A percentile compares a stretch with the other conserved stretches of the same genome.
phyloP scores from a whole-genome alignment of 1,140 invertebrate species.

The Aphidius ervi region DNA sequence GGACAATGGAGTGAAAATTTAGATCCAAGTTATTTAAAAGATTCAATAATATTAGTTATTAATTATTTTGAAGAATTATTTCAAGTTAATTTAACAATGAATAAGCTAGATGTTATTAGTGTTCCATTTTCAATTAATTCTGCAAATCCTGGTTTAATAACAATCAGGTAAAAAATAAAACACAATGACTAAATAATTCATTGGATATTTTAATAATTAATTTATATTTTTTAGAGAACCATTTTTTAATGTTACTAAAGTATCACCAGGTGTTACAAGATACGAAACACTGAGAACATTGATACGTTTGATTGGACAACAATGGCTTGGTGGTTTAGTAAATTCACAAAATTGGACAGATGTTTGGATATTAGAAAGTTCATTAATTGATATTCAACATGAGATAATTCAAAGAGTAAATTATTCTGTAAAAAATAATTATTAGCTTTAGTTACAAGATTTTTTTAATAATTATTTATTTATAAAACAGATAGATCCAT shows the following conservation, averaged over 20 bases:
- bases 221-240: slow-evolving; percentile 30
- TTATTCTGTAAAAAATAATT: slow-evolving; percentile 7
- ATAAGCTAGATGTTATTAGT: slow-evolving; percentile 62
- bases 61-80: slow-evolving; percentile 59
- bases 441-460: neutral
- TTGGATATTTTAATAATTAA: slow-evolving; percentile 6
- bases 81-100: slow-evolving; percentile 55
- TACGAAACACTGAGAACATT: slow-evolving; percentile 29
- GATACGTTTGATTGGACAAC: slow-evolving; percentile 34
- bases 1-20: slow-evolving; percentile 52
- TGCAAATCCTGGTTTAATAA: slow-evolving; percentile 51
- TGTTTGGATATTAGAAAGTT: slow-evolving; percentile 42
- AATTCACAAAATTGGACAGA: slow-evolving; percentile 47
- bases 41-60: slow-evolving; percentile 54
- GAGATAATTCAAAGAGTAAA: slow-evolving; percentile 35
- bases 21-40: slow-evolving; percentile 52
- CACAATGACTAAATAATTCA: neutral
- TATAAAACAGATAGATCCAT: slow-evolving; percentile 38
- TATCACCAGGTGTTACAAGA: slow-evolving; percentile 31
- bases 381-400: slow-evolving; percentile 44
- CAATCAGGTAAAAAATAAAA: slow-evolving; percentile 43
- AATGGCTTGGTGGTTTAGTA: slow-evolving; percentile 53
- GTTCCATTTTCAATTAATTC: slow-evolving; percentile 58
- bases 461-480: slow-evolving; percentile 21
- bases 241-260: slow-evolving; percentile 31